Conservation (phyloP, 2,797 vertebrate genomes). For the Sylvia borin region DNA sequence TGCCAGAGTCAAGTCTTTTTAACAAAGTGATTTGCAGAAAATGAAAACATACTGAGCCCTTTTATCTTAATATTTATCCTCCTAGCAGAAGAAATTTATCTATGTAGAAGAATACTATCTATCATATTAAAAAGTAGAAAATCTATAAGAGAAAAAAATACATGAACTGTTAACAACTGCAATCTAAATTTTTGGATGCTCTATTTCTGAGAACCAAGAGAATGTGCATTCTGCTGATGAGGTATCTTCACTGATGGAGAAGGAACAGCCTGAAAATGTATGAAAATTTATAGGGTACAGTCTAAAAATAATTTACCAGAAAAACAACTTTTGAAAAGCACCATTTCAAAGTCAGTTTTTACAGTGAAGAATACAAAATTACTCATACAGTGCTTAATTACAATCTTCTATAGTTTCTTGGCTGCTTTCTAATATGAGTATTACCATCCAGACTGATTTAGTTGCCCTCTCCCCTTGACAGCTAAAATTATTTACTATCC, state of each 20-base stretch:
- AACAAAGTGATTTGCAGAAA: slow-evolving; percentile 24
- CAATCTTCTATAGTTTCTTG: slow-evolving; percentile 34
- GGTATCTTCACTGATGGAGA: background rate
- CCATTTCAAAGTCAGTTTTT: slow-evolving; percentile 48
- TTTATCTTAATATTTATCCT: background rate
- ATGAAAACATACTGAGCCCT: background rate
- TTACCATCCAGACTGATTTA: slow-evolving; percentile 42
- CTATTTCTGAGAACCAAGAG: background rate
- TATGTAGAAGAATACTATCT: background rate
- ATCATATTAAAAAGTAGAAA: slow-evolving; percentile 19
- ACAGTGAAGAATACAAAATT: slow-evolving; percentile 23
- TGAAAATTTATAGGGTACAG: background rate
- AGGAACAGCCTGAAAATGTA: background rate
- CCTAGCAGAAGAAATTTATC: slow-evolving; percentile 23
- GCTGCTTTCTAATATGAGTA: background rate
- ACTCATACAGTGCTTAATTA: slow-evolving; percentile 38
- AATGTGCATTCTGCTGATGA: slow-evolving; percentile 7
- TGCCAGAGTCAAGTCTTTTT: slow-evolving; percentile 32
- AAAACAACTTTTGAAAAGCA: background rate
- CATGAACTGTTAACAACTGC: background rate
- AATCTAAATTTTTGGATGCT: background rate
- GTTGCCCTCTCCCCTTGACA: slow-evolving; percentile 36
- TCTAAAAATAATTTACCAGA: slow-evolving; percentile 17
- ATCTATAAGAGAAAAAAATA: background rate
- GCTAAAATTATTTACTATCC: slow-evolving; percentile 32